These are phyloP conservation scores for Drosophila lacicola DNA, from an alignment of 2,888 invertebrate species.

Conservation along the genomic window DNA sequence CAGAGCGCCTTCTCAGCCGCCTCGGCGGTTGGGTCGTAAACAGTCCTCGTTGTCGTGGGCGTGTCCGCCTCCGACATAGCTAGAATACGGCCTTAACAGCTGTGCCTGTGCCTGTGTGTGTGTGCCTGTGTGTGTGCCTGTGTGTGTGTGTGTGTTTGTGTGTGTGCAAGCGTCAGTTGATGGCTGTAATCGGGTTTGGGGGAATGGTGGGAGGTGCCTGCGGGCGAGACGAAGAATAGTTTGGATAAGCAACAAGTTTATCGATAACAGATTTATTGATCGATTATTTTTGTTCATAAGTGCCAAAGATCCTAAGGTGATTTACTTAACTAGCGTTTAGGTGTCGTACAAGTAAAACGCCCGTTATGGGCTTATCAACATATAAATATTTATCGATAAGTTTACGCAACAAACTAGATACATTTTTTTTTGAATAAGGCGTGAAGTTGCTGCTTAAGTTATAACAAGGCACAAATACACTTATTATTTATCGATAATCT, in stretches of 20 bases:
- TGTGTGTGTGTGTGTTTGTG: not conserved
- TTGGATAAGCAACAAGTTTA: not conserved
- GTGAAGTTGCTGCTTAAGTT: too few relatives aligned
- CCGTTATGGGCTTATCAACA: not conserved
- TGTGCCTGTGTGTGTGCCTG: not conserved
- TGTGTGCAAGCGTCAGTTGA: not conserved
- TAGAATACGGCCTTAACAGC: slow-evolving; percentile 7
- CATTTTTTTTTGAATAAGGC: not conserved
- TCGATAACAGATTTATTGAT: not conserved
- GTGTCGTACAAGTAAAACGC: not conserved
- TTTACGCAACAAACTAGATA: not conserved
- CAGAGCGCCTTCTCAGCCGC: slow-evolving; percentile 75
- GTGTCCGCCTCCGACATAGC: slow-evolving; percentile 72
- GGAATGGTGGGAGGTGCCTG: slow-evolving; percentile 5
- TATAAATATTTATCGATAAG: not conserved
- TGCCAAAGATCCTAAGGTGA: not conserved
- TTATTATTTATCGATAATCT: not conserved
- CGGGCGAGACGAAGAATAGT: slow-evolving; percentile 1
- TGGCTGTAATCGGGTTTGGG: not conserved
- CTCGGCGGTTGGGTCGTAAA: slow-evolving; percentile 56
- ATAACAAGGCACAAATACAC: not conserved
- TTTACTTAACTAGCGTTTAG: not conserved
- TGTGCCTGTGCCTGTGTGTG: not conserved
- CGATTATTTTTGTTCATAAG: not conserved
- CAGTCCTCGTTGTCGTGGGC: slow-evolving; percentile 50